Evolutionary conservation across 2,888 invertebrate genomes (phyloP).

Genomic region (Drosophila monieri): DNA sequence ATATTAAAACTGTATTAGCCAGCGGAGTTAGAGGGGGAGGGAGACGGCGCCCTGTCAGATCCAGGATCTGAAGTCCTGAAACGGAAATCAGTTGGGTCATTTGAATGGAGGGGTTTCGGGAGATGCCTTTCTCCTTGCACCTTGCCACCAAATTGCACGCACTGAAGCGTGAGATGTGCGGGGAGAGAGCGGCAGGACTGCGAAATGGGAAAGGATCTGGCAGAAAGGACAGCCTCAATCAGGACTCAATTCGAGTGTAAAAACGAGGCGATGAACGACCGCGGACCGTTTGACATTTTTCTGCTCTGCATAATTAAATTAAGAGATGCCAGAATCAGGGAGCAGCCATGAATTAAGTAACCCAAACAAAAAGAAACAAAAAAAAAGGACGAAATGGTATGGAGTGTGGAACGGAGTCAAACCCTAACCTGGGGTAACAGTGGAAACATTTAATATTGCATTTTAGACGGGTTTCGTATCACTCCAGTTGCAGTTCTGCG

Average conservation of each 20-base stretch:
- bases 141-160: slow-evolving; percentile 68
- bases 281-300: slow-evolving; percentile 71
- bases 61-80: slow-evolving; percentile 50
- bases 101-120: slow-evolving; percentile 54
- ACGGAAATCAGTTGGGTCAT: slow-evolving; percentile 65
- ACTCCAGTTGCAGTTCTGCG: too few relatives aligned
- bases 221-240: slow-evolving; percentile 34
- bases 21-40: slow-evolving; percentile 3
- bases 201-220: neutral
- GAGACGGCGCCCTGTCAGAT: slow-evolving; percentile 62
- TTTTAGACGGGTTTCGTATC: too few relatives aligned
- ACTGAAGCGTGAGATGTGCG: slow-evolving; percentile 76
- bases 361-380: neutral
- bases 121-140: too few relatives aligned
- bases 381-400: neutral
- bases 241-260: slow-evolving; percentile 78
- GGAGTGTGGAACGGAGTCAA: neutral
- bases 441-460: neutral
- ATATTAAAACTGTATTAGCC: slow-evolving; percentile 76
- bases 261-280: slow-evolving; percentile 58
- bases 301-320: slow-evolving; percentile 75
- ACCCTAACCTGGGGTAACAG: neutral
- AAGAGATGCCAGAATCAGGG: slow-evolving; percentile 40
- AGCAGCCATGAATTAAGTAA: slow-evolving; percentile 7
- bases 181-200: slow-evolving; percentile 3